Percentiles rank a stretch among this genome's conserved stretches.
Evolutionary conservation across 2,113 vertebrate species (phyloP).

Genomic region (Terrapene triunguis): DNA sequence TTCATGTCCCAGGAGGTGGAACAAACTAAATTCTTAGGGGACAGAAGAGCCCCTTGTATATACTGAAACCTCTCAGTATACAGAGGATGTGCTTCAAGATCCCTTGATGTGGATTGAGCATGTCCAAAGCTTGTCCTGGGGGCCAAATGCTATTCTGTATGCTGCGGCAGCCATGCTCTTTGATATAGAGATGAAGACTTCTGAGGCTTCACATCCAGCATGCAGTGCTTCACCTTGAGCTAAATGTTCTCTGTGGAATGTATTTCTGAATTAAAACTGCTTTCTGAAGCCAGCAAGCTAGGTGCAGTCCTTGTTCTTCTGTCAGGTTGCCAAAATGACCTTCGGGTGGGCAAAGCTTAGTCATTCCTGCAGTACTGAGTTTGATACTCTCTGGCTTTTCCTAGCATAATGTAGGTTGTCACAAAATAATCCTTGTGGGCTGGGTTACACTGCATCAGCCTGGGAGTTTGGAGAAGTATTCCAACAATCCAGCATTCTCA

Average conservation of each 20-base stretch:
- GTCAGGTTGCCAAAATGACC: neutral
- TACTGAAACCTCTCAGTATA: neutral
- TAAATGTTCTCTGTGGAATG: neutral
- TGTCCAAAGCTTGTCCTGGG: neutral
- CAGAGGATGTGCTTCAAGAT: neutral
- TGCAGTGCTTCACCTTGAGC: neutral
- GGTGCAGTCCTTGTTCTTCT: neutral
- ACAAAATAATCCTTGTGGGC: neutral
- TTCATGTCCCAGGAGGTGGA: neutral
- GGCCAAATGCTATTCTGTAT: neutral
- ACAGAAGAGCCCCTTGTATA: neutral
- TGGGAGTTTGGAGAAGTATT: neutral
- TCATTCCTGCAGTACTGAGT: neutral
- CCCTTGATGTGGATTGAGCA: too few relatives aligned
- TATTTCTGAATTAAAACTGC: neutral
- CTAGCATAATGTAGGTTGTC: neutral
- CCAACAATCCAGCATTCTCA: conserved; percentile 1
- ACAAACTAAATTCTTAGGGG: neutral
- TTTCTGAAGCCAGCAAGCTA: neutral
- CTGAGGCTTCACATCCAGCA: neutral
- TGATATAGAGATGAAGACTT: neutral
- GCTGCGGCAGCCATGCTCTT: neutral
- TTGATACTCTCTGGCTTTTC: neutral
- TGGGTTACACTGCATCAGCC: neutral
- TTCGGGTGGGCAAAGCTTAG: neutral